Conservation (phyloP, 2,888 invertebrate species). For the Horisme vitalbata region DNA sequence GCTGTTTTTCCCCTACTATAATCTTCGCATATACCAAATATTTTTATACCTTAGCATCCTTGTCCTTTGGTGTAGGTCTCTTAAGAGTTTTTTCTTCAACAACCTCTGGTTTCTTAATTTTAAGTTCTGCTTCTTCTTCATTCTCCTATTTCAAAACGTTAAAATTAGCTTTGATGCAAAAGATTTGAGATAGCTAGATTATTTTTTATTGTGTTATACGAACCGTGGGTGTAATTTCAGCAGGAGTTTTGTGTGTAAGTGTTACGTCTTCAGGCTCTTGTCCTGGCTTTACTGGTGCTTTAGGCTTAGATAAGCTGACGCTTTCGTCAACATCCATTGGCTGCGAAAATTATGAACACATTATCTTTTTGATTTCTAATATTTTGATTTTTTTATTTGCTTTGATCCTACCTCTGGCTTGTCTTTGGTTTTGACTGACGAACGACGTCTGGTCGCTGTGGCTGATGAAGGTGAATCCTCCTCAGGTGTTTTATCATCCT, state of each 20-base stretch:
- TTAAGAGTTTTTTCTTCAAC: conserved; percentile 74
- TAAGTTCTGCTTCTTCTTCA: conserved; percentile 74
- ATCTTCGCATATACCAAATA: not conserved
- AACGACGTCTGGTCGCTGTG: conserved; percentile 66
- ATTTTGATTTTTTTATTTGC: no score
- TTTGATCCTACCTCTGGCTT: conserved; percentile 71
- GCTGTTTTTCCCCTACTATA: not conserved
- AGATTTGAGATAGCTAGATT: not conserved
- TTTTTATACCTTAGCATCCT: conserved; percentile 56
- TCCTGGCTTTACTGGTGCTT: conserved; percentile 63
- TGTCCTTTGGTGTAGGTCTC: conserved; percentile 64
- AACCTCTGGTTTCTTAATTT: conserved; percentile 74
- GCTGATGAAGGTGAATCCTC: conserved; percentile 65
- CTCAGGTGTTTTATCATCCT: conserved; percentile 60
- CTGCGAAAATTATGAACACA: conserved; percentile 44
- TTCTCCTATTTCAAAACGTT: conserved; percentile 57
- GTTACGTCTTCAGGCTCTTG: conserved; percentile 73
- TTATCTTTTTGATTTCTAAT: conserved; percentile 12
- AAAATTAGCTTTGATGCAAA: conserved; percentile 19
- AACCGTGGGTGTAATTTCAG: conserved; percentile 75
- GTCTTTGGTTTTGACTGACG: conserved; percentile 69
- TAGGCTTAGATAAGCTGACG: conserved; percentile 67
- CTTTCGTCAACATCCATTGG: conserved; percentile 79
- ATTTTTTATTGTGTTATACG: conserved; percentile 42
- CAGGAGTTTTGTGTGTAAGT: conserved; percentile 76